A percentile compares a stretch with the other conserved stretches of the same genome.
Conservation (phyloP, 2,797 vertebrate genomes). For the Nannoperca australis region DNA sequence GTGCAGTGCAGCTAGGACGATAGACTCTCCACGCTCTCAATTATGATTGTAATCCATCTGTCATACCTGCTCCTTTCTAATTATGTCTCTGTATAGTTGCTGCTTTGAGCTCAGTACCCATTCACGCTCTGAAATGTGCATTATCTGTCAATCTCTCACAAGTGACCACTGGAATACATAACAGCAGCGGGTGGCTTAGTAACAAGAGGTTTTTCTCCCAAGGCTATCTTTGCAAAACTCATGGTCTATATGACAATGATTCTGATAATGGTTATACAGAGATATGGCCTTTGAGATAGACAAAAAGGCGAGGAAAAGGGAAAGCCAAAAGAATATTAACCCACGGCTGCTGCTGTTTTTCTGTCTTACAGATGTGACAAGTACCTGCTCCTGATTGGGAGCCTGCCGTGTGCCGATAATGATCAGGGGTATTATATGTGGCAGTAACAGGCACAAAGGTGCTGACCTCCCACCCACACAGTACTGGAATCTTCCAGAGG, state of each 20-base stretch:
- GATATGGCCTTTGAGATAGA: conserved; percentile 20
- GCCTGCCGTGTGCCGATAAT: conserved; percentile 48
- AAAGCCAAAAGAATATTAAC: conserved; percentile 7
- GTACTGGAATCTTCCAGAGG: conserved; percentile 63
- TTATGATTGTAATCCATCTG: conserved; percentile 82
- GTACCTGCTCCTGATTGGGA: conserved; percentile 41
- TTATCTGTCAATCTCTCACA: not conserved
- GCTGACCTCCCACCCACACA: conserved; percentile 64
- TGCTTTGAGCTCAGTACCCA: conserved; percentile 54
- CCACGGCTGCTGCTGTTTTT: conserved; percentile 9
- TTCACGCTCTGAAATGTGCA: conserved; percentile 61
- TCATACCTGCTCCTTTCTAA: conserved; percentile 80
- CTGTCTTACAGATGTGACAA: conserved; percentile 31
- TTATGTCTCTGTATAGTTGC: conserved; percentile 75
- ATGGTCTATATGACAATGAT: conserved; percentile 4
- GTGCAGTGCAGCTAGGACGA: conserved; percentile 68
- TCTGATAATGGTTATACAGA: conserved; percentile 25
- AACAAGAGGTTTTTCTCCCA: conserved; percentile 42
- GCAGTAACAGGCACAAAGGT: conserved; percentile 62
- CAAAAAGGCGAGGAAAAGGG: conserved; percentile 29
- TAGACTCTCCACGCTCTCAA: conserved; percentile 74
- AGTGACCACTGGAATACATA: conserved; percentile 72
- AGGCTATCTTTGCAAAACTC: conserved; percentile 30
- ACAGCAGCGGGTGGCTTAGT: conserved; percentile 30
- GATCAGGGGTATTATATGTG: conserved; percentile 66